These are phyloP conservation scores for Agonum fuliginosum DNA, from an alignment of 2,888 invertebrate species.

Conservation along the genomic window DNA sequence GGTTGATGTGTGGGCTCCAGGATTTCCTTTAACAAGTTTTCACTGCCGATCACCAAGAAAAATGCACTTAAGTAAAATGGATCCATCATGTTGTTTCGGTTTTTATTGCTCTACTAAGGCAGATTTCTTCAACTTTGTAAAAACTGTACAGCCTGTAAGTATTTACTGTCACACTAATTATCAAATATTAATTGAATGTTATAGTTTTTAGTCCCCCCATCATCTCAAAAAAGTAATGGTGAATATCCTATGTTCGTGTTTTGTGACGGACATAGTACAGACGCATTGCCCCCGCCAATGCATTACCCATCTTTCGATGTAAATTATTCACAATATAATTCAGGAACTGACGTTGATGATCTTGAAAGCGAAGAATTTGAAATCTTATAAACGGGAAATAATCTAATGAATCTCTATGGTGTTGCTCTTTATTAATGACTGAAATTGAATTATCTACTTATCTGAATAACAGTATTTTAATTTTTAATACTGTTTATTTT, in stretches of 20 bases:
- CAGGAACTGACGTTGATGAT: conserved; percentile 75
- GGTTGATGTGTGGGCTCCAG: conserved; percentile 87
- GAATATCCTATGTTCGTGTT: conserved; percentile 91
- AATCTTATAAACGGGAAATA: conserved; percentile 73
- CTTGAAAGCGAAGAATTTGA: conserved; percentile 85
- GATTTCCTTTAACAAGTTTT: conserved; percentile 86
- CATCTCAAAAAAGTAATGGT: conserved; percentile 70
- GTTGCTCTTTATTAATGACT: conserved; percentile 33
- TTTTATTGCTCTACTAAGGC: conserved; percentile 87
- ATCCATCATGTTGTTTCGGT: conserved; percentile 93
- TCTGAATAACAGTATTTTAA: conserved; percentile 29
- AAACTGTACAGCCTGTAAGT: conserved; percentile 79
- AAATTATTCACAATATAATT: conserved; percentile 72
- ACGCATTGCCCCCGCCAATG: conserved; percentile 69
- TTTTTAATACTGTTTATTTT: conserved; percentile 36
- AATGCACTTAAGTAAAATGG: conserved; percentile 89
- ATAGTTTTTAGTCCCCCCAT: conserved; percentile 67
- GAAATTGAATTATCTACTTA: neutral
- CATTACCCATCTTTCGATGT: conserved; percentile 67
- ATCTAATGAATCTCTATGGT: conserved; percentile 26
- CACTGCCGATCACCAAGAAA: conserved; percentile 92
- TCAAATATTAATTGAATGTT: conserved; percentile 48
- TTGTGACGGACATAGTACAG: conserved; percentile 81
- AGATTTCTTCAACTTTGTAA: conserved; percentile 86
- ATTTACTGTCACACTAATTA: neutral